Evolutionary conservation across 2,113 vertebrate species (phyloP).

Genomic region (Anthoscopus minutus): DNA sequence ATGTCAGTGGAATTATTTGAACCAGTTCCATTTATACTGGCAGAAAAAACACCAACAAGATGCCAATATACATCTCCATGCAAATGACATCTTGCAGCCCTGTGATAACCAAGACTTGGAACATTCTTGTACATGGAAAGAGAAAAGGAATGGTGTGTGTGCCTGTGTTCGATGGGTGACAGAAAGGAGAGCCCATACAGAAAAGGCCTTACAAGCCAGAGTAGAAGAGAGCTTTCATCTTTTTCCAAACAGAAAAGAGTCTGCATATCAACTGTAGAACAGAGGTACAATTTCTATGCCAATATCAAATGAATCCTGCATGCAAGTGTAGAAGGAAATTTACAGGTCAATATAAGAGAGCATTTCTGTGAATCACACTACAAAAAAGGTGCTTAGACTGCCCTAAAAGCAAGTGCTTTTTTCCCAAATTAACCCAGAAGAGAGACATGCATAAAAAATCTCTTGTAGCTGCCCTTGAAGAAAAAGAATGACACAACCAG

Average conservation of each 20-base stretch:
- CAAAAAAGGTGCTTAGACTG: neutral
- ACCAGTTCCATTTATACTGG: neutral
- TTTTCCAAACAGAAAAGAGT: slow-evolving; percentile 27
- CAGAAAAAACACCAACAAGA: neutral
- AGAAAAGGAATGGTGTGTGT: neutral
- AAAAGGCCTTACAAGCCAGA: neutral
- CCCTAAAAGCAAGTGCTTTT: neutral
- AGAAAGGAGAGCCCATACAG: neutral
- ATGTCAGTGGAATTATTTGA: neutral
- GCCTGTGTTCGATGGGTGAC: neutral
- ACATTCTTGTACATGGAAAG: neutral
- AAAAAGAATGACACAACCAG: slow-evolving; percentile 36
- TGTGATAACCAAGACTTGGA: slow-evolving; percentile 46
- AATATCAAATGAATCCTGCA: neutral
- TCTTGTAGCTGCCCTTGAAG: neutral
- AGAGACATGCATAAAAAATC: neutral
- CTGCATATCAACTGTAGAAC: slow-evolving; percentile 51
- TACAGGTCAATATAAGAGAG: slow-evolving; percentile 22
- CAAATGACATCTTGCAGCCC: slow-evolving; percentile 36
- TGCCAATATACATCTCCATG: neutral
- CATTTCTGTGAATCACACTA: slow-evolving; percentile 7
- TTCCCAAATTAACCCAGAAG: neutral
- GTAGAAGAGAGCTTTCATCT: slow-evolving; percentile 40
- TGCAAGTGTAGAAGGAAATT: neutral
- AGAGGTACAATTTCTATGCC: slow-evolving; percentile 40